Evolutionary conservation across 2,113 vertebrate genomes (phyloP).

Genomic region (Xiphias gladius): DNA sequence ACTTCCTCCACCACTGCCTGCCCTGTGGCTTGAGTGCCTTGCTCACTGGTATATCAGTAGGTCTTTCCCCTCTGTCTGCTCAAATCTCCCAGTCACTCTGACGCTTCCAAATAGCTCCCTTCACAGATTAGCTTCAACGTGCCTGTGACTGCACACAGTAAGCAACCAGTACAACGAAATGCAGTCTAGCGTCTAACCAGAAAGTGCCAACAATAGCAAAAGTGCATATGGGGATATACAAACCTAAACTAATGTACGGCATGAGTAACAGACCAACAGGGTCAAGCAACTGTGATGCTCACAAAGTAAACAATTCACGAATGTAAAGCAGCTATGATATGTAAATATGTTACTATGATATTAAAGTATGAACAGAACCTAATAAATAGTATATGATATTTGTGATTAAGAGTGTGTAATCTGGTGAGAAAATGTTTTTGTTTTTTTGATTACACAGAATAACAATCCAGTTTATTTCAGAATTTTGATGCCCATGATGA

Average conservation of each 20-base stretch:
- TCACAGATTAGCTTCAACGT: no score
- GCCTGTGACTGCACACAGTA: neutral
- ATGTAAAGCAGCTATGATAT: neutral
- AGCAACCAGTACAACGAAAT: neutral
- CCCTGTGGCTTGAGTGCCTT: neutral
- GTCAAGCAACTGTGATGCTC: neutral
- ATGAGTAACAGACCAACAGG: neutral
- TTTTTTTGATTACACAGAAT: neutral
- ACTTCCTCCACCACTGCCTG: neutral
- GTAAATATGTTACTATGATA: no score
- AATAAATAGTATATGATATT: neutral
- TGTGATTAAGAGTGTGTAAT: neutral
- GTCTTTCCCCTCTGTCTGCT: neutral
- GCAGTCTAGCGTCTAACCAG: neutral
- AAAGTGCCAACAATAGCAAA: neutral
- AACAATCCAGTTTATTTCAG: neutral
- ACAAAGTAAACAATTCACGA: neutral
- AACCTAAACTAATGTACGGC: neutral
- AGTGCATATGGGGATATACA: neutral
- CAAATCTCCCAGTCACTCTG: neutral
- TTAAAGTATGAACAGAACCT: no score
- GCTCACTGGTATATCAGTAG: neutral
- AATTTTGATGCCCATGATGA: neutral
- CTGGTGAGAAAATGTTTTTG: neutral
- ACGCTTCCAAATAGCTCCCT: no score